Conservation (phyloP, 2,888 invertebrate genomes). For the Pecten maximus region DNA sequence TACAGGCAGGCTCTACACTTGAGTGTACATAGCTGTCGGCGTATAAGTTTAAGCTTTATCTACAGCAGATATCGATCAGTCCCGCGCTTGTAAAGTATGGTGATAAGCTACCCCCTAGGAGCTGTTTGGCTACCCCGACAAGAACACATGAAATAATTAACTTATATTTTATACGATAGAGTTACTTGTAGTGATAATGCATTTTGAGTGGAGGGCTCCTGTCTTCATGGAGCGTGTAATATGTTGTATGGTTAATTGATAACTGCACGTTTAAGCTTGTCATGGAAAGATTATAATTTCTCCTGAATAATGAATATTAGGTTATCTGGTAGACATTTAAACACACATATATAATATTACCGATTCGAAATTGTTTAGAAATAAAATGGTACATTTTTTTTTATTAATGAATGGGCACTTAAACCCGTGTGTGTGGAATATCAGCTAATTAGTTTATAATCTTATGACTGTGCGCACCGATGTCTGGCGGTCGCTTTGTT, state of each 20-base stretch:
- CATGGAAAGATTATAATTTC: neutral
- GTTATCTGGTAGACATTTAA: neutral
- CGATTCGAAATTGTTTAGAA: neutral
- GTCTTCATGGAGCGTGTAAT: neutral
- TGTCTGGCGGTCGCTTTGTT: neutral
- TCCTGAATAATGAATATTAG: neutral
- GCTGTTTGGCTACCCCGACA: neutral
- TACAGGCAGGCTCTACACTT: neutral
- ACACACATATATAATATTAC: neutral
- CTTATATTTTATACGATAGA: slow-evolving; percentile 4
- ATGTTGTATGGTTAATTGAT: neutral
- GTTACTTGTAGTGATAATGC: neutral
- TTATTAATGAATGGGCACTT: slow-evolving; percentile 3
- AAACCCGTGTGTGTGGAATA: neutral
- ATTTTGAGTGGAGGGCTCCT: neutral
- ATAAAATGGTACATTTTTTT: neutral
- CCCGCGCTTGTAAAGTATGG: neutral
- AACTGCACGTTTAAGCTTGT: neutral
- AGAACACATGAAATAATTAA: slow-evolving; percentile 8
- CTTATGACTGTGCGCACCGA: neutral
- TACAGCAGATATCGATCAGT: neutral
- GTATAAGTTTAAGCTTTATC: slow-evolving; percentile 5
- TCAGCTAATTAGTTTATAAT: neutral
- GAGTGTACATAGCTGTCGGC: neutral
- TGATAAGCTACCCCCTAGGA: slow-evolving; percentile 4